Evolutionary conservation across 2,888 invertebrate species (phyloP).

Genomic region (Subacronicta megacephala): DNA sequence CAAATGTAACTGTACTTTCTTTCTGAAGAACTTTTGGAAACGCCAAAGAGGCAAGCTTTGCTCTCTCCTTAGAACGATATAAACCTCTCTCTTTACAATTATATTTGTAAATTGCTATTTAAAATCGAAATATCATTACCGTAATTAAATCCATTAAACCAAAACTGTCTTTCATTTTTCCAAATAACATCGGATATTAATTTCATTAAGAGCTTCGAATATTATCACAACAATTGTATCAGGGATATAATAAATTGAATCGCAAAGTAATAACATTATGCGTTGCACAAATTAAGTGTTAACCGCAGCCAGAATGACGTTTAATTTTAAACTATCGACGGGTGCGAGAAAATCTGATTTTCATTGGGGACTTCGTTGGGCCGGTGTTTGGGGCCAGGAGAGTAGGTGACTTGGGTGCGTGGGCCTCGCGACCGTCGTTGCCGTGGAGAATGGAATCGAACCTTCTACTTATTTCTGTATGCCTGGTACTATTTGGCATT

Average conservation of each 20-base stretch:
- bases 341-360: conserved; percentile 84
- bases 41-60: not conserved
- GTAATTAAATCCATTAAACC: conserved; percentile 59
- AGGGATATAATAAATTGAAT: conserved; percentile 85
- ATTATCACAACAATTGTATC: conserved; percentile 82
- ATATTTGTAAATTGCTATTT: not conserved
- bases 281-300: conserved; percentile 85
- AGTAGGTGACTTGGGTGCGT: conserved; percentile 68
- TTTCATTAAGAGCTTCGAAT: conserved; percentile 83
- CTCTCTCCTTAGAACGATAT: not conserved
- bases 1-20: conserved; percentile 19
- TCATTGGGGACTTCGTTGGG: conserved; percentile 69
- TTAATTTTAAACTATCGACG: conserved; percentile 87
- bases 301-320: conserved; percentile 86
- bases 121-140: conserved; percentile 40
- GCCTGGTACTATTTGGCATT: conserved; percentile 89
- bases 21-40: conserved; percentile 2
- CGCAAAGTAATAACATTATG: conserved; percentile 84
- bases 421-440: conserved; percentile 55
- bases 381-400: conserved; percentile 59
- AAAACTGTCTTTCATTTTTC: conserved; percentile 65
- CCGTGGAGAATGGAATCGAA: conserved; percentile 66
- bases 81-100: not conserved
- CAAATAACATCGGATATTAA: conserved; percentile 77
- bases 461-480: conserved; percentile 67